phyloP scores from a whole-genome alignment of 1,140 invertebrate genomes.

The Conus ventricosus region DNA sequence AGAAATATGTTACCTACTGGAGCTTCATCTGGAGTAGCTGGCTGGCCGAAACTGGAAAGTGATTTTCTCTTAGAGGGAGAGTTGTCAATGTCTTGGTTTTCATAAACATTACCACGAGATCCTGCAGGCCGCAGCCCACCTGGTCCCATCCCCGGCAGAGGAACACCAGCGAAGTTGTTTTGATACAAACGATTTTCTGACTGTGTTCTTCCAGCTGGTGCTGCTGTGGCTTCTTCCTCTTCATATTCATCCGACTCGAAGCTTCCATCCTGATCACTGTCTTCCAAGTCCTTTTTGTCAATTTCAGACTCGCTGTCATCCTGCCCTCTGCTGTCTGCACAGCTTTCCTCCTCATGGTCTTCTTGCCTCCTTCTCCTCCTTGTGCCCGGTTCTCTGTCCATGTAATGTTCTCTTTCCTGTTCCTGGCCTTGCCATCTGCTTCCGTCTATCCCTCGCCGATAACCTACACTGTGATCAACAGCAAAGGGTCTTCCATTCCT shows the following conservation, averaged over 20 bases:
- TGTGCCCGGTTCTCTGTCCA: slow-evolving; percentile 25
- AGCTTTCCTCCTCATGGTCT: slow-evolving; percentile 4
- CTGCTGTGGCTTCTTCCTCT: slow-evolving; percentile 26
- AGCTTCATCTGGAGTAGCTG: slow-evolving; percentile 38
- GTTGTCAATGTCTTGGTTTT: slow-evolving; percentile 28
- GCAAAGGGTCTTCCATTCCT: slow-evolving; percentile 3
- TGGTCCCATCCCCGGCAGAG: slow-evolving; percentile 4
- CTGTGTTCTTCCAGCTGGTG: not conserved
- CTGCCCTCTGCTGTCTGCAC: not conserved
- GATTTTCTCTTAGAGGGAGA: slow-evolving; percentile 41
- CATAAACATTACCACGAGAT: slow-evolving; percentile 6
- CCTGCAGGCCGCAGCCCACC: not conserved
- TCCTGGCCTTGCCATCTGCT: not conserved
- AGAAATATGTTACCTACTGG: slow-evolving; percentile 40
- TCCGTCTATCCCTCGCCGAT: slow-evolving; percentile 14
- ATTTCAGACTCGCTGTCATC: slow-evolving; percentile 27
- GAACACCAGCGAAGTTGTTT: slow-evolving; percentile 10
- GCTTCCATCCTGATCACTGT: slow-evolving; percentile 40
- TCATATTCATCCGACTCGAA: slow-evolving; percentile 36
- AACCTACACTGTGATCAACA: not conserved
- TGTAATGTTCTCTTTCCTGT: not conserved
- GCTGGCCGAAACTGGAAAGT: slow-evolving; percentile 60
- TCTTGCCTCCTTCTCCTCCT: slow-evolving; percentile 6
- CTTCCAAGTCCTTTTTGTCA: slow-evolving; percentile 46
- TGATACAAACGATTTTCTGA: slow-evolving; percentile 6